Evolutionary conservation across 2,113 vertebrate species (phyloP), one percentile per base, ranked within the genome.

Genomic region (Syrrhaptes paradoxus): DNA sequence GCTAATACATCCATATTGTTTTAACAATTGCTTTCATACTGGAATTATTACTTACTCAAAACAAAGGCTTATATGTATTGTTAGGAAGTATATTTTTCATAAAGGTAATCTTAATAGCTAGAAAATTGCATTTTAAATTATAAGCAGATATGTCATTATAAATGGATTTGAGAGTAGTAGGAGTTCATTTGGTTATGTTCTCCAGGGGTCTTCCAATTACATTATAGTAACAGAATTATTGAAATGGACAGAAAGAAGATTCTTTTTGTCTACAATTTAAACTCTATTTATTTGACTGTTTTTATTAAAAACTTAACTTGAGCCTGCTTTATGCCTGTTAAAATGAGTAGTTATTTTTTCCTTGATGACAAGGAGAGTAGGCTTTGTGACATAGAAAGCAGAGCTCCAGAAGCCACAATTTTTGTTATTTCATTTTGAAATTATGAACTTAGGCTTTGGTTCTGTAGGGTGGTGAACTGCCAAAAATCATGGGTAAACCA

Each of bases 111-210:
- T 90, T 85, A 90, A 81, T 66, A 84, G 57, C 66, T 89, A 51
- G 59, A 92, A 93, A 95, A 86, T 41, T 63, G 45, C 51, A 88
- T 96, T 97, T 93, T 45, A 84, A 91, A 76, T 96, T 91, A 79
- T 52, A 87, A 87, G 54, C n/a, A 65, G 45, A 46, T 88, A 89
- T 52, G 31, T 54, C 66, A 67, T 95, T 73, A 75, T 73, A 78
- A 90, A 79, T 52, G 48, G 58, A 92, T 95, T 95, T 87, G 24
- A 57, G 55, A 94, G 45, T 62, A 80, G 43, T 71, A 75, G 52
- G 71, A 73, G 6, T 73, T 96, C 71, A 76, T 9, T 32, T 93
- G 62, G 51, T 59, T 97, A 77, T 87, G 14, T 75, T 95, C 82
- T 73, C 36, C 54, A 81, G n/a, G 11, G 58, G 21, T 62, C 85